Percentiles rank a stretch among this genome's conserved stretches.
These are phyloP conservation scores for Rotaria socialis DNA, from an alignment of 2,888 invertebrate species.

Conservation along the genomic window DNA sequence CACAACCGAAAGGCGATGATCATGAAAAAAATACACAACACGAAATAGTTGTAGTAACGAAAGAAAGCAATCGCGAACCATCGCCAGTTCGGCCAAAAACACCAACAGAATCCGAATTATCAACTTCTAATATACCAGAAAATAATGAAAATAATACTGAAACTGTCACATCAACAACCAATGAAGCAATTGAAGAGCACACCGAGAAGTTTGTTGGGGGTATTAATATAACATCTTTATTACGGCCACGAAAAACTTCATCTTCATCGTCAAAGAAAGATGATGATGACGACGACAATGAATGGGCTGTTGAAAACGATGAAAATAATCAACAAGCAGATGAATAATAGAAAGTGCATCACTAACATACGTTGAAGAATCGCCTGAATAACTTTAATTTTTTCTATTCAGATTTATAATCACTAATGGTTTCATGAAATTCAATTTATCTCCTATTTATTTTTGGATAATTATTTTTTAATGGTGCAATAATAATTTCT, in stretches of 20 bases:
- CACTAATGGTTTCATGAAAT: slow-evolving; percentile 67
- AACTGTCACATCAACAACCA: background rate
- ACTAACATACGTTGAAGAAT: background rate
- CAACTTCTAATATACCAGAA: background rate
- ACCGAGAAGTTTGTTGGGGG: background rate
- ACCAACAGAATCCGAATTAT: background rate
- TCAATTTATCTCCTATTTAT: slow-evolving; percentile 78
- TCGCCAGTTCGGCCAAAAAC: background rate
- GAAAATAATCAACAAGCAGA: background rate
- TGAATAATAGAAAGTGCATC: background rate
- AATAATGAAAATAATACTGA: background rate
- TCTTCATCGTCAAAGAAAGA: background rate
- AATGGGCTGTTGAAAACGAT: background rate
- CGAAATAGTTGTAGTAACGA: background rate
- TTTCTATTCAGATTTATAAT: too few relatives aligned
- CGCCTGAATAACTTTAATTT: too few relatives aligned
- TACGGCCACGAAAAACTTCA: background rate
- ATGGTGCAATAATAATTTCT: background rate
- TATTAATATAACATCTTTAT: background rate
- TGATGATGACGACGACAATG: background rate
- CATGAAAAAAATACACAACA: background rate
- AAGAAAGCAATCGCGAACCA: background rate
- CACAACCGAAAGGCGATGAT: background rate
- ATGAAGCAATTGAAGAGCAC: background rate
- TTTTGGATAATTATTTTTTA: slow-evolving; percentile 91